phyloP scores from a whole-genome alignment of 2,797 vertebrate genomes.

The Ciconia nigra region DNA sequence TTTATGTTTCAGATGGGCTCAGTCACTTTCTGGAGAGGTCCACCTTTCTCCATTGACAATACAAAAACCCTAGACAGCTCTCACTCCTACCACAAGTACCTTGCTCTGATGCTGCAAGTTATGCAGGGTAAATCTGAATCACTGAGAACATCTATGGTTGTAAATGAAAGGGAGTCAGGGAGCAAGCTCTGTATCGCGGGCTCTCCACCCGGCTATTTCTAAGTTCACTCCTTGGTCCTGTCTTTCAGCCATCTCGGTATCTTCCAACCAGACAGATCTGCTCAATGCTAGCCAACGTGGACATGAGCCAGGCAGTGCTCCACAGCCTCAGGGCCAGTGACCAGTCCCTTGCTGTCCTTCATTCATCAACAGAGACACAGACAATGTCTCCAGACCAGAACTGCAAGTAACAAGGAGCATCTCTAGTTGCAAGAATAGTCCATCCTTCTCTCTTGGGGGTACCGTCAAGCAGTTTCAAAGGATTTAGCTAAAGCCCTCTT shows the following conservation, averaged over 20 bases:
- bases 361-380: not conserved
- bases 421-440: not conserved
- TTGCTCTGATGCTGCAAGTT: not conserved
- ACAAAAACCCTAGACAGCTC: not conserved
- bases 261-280: not conserved
- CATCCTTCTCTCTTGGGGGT: not conserved
- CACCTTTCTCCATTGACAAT: not conserved
- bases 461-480: not conserved
- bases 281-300: not conserved
- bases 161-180: not conserved
- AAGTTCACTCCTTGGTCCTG: not conserved
- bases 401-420: not conserved
- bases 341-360: not conserved
- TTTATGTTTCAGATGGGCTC: not conserved
- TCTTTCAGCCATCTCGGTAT: not conserved
- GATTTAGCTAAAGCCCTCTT: not conserved
- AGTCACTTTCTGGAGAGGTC: not conserved
- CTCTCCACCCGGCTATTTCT: not conserved
- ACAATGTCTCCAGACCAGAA: not conserved
- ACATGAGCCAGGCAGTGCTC: not conserved
- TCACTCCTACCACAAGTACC: not conserved
- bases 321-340: not conserved
- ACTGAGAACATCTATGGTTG: not conserved
- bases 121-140: not conserved
- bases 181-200: accelerated